These are phyloP conservation scores for Agrochola lychnidis DNA, from an alignment of 2,888 invertebrate species.

Conservation along the genomic window DNA sequence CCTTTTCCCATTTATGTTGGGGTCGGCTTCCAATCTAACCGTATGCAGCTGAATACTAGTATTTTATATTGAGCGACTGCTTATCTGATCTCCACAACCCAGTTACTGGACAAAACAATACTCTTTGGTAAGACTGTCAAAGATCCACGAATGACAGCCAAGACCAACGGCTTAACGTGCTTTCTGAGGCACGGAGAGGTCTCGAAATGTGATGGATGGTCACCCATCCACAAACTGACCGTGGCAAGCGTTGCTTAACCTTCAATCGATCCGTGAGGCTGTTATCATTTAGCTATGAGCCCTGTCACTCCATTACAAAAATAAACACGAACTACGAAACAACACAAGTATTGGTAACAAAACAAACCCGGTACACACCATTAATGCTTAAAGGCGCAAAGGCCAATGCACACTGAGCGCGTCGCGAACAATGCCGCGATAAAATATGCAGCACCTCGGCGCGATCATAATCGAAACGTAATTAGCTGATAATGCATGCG, in stretches of 20 bases:
- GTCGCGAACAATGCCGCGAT: conserved; percentile 71
- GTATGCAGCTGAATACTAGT: not conserved
- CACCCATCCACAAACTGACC: not conserved
- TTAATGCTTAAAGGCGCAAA: conserved; percentile 65
- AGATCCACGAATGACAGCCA: not conserved
- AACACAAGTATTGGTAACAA: conserved; percentile 59
- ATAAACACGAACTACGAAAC: conserved; percentile 45
- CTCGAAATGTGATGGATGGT: not conserved
- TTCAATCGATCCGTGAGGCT: not conserved
- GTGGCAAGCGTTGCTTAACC: not conserved
- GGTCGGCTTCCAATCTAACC: not conserved
- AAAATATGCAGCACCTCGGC: conserved; percentile 76
- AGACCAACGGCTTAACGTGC: not conserved
- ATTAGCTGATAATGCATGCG: conserved; percentile 76
- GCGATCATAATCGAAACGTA: conserved; percentile 77
- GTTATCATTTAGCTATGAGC: not conserved
- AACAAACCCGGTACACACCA: conserved; percentile 49
- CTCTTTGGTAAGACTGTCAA: not conserved
- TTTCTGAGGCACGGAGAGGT: not conserved
- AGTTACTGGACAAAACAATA: not conserved
- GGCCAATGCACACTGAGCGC: conserved; percentile 67
- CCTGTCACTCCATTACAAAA: conserved; percentile 44
- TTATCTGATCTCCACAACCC: not conserved
- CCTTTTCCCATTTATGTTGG: not conserved
- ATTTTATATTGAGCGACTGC: not conserved